Evolutionary conservation across 1,140 invertebrate genomes (phyloP), one percentile per base, ranked within the genome.

Genomic region (Idris sp.): DNA sequence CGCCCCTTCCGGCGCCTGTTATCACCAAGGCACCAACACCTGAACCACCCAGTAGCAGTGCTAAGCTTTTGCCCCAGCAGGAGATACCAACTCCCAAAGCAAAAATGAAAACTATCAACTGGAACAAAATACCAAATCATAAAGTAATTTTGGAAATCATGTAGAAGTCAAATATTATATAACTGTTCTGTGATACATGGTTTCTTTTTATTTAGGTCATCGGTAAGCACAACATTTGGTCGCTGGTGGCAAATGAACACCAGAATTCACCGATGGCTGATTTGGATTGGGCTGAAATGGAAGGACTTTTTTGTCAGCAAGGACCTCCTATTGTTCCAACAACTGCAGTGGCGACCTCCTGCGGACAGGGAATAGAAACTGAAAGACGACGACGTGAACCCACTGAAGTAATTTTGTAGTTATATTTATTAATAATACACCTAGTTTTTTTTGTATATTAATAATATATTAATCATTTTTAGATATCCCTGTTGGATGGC

Each of bases 41-140:
- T 77, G 58, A 86, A 78, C 75, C 81, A 6, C 80, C 85, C 40
- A 81, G 75, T 78, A 69, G 83, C 80, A 78, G 83, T 74, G 75
- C 86, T 49, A 87, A 87, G 48, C 77, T 90, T 78, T 88, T 96
- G 73, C 95, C 95, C 1, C 95, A 97, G 80, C 94, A 96, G 83
- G 93, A 95, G 77, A 96, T 92, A 30, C 95, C 95, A 0, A 92
- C 92, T 33, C 96, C 96, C 2, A 94, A 94, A 85, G 91, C 93
- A n/a, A 97, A 97, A 83, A 96, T 97, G 96, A 96, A 96, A 86
- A 96, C 96, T 2, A 92, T 97, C 59, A 97, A 97, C 83, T 97
- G 96, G 96, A 95, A 94, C 81, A 97, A 97, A 85, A 96, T 97
- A 78, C 94, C 95, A 2, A 93, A 92, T 83, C 93, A 93, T 80